phyloP scores from a whole-genome alignment of 2,888 invertebrate species.

The Anaspis maculata region DNA sequence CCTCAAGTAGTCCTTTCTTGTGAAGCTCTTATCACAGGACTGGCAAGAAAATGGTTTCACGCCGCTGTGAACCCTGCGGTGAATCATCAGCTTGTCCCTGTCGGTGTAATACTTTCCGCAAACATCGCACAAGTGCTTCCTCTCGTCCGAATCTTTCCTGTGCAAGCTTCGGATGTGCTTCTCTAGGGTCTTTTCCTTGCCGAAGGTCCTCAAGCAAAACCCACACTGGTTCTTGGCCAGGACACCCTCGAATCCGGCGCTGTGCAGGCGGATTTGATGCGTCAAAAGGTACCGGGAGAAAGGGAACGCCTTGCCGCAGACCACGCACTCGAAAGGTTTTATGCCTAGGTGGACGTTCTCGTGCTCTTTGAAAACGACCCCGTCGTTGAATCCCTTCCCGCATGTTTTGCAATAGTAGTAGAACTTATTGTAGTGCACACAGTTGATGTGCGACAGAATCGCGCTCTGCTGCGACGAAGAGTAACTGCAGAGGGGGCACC shows the following conservation, averaged over 20 bases:
- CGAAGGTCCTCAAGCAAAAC: no score
- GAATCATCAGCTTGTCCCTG: no score
- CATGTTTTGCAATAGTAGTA: conserved; percentile 44
- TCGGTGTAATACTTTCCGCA: no score
- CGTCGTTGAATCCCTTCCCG: conserved; percentile 45
- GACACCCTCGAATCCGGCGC: conserved; percentile 38
- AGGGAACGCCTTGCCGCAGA: conserved; percentile 42
- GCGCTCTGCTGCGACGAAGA: conserved; percentile 26
- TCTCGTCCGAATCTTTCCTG: conserved; percentile 18
- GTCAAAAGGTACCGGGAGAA: conserved; percentile 30
- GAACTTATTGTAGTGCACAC: conserved; percentile 46
- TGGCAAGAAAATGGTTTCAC: no score
- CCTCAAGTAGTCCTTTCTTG: no score
- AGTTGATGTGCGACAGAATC: conserved; percentile 48
- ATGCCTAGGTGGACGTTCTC: conserved; percentile 40
- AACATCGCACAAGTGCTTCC: conserved; percentile 29
- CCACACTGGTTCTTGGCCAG: conserved; percentile 38
- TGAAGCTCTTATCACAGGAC: no score
- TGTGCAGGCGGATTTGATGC: conserved; percentile 33
- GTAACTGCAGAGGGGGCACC: conserved; percentile 30
- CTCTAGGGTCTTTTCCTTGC: no score
- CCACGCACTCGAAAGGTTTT: conserved; percentile 39
- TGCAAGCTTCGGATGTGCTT: conserved; percentile 42
- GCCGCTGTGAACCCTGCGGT: no score
- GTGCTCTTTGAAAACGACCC: conserved; percentile 42